phyloP scores from a whole-genome alignment of 2,797 vertebrate species.

The Neosalanx taihuensis region DNA sequence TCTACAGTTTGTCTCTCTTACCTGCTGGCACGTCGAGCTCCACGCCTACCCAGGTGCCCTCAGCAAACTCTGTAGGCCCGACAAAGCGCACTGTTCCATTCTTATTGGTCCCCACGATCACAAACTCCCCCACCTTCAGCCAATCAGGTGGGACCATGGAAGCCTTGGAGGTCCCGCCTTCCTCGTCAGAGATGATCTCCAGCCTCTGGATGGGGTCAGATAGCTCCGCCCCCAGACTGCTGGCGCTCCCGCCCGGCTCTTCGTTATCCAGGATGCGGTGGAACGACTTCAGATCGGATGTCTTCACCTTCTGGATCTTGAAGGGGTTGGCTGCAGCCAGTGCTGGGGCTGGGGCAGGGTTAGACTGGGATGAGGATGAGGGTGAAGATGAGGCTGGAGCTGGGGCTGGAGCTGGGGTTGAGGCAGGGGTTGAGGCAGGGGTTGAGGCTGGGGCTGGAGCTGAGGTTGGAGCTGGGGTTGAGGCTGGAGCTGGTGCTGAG shows the following conservation, averaged over 20 bases:
- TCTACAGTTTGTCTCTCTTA: conserved; percentile 47
- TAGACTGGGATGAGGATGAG: background rate
- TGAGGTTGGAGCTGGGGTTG: conserved; percentile 8
- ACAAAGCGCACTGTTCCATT: conserved; percentile 82
- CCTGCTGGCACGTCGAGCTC: conserved; percentile 92
- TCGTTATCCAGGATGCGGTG: conserved; percentile 60
- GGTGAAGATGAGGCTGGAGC: background rate
- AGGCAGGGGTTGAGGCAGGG: conserved; percentile 4
- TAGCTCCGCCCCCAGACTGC: conserved; percentile 36
- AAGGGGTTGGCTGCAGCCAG: conserved; percentile 61
- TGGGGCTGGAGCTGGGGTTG: background rate
- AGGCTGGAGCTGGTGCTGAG: background rate
- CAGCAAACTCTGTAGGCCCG: conserved; percentile 87
- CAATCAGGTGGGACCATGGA: conserved; percentile 74
- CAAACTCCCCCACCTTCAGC: conserved; percentile 90
- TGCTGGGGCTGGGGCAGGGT: background rate
- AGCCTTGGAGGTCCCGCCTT: conserved; percentile 59
- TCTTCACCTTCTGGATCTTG: conserved; percentile 75
- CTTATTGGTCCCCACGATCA: conserved; percentile 84
- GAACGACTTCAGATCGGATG: conserved; percentile 76
- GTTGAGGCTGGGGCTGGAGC: background rate
- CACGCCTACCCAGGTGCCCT: conserved; percentile 91
- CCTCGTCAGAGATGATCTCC: conserved; percentile 80
- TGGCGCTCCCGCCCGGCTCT: background rate
- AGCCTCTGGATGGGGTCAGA: conserved; percentile 59